phyloP scores from a whole-genome alignment of 1,140 invertebrate genomes.

The Bombus huntii region DNA sequence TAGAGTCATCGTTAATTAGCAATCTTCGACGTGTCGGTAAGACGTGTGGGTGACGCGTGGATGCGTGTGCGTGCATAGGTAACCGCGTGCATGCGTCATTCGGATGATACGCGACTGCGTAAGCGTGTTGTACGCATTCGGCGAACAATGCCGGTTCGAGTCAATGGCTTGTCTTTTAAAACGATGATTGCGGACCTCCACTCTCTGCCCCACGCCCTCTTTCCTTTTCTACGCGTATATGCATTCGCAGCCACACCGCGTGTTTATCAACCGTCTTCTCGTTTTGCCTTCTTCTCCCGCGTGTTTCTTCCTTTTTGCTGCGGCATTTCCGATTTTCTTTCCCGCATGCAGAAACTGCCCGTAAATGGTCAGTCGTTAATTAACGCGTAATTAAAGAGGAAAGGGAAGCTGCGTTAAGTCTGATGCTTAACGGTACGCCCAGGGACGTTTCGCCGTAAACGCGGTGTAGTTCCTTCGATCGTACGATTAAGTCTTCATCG shows the following conservation, averaged over 20 bases:
- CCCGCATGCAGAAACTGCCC: not conserved
- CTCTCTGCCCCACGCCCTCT: not conserved
- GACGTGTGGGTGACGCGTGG: constrained; percentile 70
- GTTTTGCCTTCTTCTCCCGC: not conserved
- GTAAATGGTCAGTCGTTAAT: constrained; percentile 60
- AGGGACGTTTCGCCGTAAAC: not conserved
- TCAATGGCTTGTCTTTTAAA: constrained; percentile 72
- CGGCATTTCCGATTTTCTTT: constrained; percentile 40
- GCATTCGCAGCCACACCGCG: not conserved
- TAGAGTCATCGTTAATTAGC: constrained; percentile 78
- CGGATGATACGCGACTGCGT: constrained; percentile 6
- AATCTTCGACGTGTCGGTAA: constrained; percentile 67
- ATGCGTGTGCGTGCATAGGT: constrained; percentile 22
- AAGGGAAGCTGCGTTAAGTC: not conserved
- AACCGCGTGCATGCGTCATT: constrained; percentile 45
- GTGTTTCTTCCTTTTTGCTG: not conserved
- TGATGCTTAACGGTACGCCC: constrained; percentile 6
- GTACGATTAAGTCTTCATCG: not conserved
- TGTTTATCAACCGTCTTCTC: constrained; percentile 48
- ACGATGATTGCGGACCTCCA: constrained; percentile 57
- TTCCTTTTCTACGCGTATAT: not conserved
- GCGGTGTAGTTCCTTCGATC: not conserved
- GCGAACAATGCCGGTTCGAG: constrained; percentile 67
- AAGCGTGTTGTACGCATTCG: constrained; percentile 4
- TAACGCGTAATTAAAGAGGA: constrained; percentile 43